Base-by-base conservation (phyloP, 2,888 invertebrate species). In the Ypsolopha scabrella region DNA sequence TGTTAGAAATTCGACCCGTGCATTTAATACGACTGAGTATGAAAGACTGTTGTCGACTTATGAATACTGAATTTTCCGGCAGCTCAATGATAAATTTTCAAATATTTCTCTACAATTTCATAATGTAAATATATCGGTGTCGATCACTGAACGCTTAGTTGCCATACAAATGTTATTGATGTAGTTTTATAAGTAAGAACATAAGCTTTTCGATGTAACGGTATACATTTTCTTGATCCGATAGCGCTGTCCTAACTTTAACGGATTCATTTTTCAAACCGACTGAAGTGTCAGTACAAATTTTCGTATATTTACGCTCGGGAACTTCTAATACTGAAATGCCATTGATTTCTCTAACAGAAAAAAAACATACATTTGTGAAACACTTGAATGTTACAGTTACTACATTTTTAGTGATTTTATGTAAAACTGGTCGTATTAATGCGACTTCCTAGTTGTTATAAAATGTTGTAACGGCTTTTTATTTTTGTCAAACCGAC, bases 111-210 rank as follows among this genome's bases (percentile, higher is more conserved):
- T 53, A 52, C 49, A 55, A 51, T 53, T 53, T 53, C 54, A 53
- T 57, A 65, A 65, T 83, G 83, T 83, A 83, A 74, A 83, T 85
- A 82, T 64, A 64, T 82, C 80, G 75, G 81, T 79, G 79, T 57
- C 34, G 10, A 56, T 58, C 80, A 75, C 82, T 82, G 82, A 79
- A 66, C 71, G 81, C 80, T 80, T 83, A 76, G 85, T 83, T 83
- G 85, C 85, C 85, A 86, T 86, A 86, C 77, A 80, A 78, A 72
- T 75, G 67, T 68, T 78, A 77, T 74, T 74, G 70, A 72, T 1
- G n/a, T 85, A 83, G 81, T 76, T 70, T n/a, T 56, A 58, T 75
- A 80, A 75, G 75, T 78, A 72, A 73, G 68, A 67, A 70, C 71
- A 60, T 55, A 47, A 38, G 47, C 47, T 47, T 33, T 41, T 34